Conservation (phyloP, 2,888 invertebrate species). For the Clepsis dumicolana region DNA sequence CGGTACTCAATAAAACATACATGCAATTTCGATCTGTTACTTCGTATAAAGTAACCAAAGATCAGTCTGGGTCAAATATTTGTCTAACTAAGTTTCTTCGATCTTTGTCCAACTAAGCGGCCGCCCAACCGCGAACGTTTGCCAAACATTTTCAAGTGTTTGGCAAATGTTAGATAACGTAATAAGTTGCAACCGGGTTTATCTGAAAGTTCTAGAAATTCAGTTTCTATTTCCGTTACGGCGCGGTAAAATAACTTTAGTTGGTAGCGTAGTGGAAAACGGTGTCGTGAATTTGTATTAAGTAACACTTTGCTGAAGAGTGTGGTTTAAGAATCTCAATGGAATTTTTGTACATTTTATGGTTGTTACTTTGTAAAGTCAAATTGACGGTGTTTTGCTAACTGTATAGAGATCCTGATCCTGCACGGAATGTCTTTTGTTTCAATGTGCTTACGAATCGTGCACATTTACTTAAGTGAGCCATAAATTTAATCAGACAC, state of each 20-base stretch:
- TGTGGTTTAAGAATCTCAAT: neutral
- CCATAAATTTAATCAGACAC: too few relatives aligned
- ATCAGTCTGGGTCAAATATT: slow-evolving; percentile 28
- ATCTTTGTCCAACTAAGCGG: slow-evolving; percentile 17
- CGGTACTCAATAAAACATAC: too few relatives aligned
- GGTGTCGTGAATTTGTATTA: slow-evolving; percentile 8
- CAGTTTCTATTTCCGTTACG: slow-evolving; percentile 37
- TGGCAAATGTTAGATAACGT: slow-evolving; percentile 28
- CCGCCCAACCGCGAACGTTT: slow-evolving; percentile 17
- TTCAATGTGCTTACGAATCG: too few relatives aligned
- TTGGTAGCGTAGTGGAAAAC: slow-evolving; percentile 10
- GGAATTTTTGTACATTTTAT: neutral
- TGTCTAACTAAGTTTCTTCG: slow-evolving; percentile 22
- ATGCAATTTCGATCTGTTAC: neutral
- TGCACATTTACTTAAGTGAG: too few relatives aligned
- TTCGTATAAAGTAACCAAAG: neutral
- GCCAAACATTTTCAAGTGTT: slow-evolving; percentile 25
- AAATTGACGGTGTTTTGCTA: too few relatives aligned
- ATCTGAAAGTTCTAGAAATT: slow-evolving; percentile 36
- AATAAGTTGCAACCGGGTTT: slow-evolving; percentile 34
- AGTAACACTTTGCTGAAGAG: neutral
- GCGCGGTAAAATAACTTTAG: slow-evolving; percentile 24
- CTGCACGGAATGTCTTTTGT: too few relatives aligned
- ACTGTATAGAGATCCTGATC: too few relatives aligned
- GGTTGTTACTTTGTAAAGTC: neutral